Base-by-base conservation (phyloP, 2,888 invertebrate species). In the Neoscelio sp. region DNA sequence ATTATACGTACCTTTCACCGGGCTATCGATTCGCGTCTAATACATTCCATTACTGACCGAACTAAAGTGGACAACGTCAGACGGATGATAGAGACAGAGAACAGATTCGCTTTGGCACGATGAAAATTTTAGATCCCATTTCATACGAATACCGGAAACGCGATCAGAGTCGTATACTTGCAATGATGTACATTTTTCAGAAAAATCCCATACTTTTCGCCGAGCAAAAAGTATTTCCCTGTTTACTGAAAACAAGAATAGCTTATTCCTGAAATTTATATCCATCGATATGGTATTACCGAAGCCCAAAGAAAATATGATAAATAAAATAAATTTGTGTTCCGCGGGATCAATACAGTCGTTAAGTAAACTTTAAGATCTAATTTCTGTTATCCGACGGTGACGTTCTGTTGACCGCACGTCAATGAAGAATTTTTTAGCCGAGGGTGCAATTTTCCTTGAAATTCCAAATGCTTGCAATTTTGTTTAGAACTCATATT, bases 1-100 rank as follows among this genome's bases (percentile, higher is more conserved):
- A 80, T 74, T 77, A 80, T 80, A 80, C 74, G 77, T 80, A 80
- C 77, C 77, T 80, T 74, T 74, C 77, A 35, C 73, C 73, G 65
- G 17, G 46, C 76, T 64, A 80, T 80, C 80, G 80, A 80, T 80
- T 77, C 73, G 17, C 64, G 64, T 80, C 76, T 80, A 80, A 80
- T 80, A 77, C 80, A 80, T 76, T 80, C 76, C 76, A 76, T 80
- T 76, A 80, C 80, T 46, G 67, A 60, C 30, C 52, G 71, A 67
- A 56, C 71, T 71, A 67, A 46, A 76, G 67, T 73, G 76, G 76
- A 76, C 80, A 76, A 73, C 76, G 76, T 80, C 80, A 80, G 67
- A 76, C 58, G 64, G 52, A 71, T 71, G 68, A 79, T 71, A 70
- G 62, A 67, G 56, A 56, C 58, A 40, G 67, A 65, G 62, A 58